Percentiles rank a stretch among this genome's conserved stretches.
Conservation (phyloP, 2,888 invertebrate genomes). For the Cerceris ruficornis region DNA sequence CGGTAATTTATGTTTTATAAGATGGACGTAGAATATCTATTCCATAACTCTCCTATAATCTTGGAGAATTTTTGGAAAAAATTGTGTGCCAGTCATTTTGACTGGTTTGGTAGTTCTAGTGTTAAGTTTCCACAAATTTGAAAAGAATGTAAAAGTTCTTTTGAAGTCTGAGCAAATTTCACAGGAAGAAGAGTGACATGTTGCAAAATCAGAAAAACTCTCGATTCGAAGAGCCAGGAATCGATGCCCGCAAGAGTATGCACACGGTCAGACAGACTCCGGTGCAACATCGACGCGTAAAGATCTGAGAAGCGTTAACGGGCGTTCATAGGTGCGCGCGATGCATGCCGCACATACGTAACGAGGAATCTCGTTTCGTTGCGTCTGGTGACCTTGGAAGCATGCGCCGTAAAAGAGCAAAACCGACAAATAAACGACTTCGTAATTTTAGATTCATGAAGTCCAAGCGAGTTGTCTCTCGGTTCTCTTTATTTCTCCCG, state of each 20-base stretch:
- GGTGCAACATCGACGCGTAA: not conserved
- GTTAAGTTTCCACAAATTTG: too few relatives aligned
- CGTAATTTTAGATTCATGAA: constrained; percentile 58
- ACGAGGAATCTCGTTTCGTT: constrained; percentile 60
- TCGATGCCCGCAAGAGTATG: not conserved
- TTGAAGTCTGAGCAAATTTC: too few relatives aligned
- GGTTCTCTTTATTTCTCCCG: not conserved
- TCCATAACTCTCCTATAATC: too few relatives aligned
- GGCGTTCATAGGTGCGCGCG: constrained; percentile 23
- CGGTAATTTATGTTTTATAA: too few relatives aligned
- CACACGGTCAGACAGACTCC: not conserved
- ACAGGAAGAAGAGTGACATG: too few relatives aligned
- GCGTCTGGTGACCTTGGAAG: constrained; percentile 54
- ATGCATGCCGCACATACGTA: constrained; percentile 51
- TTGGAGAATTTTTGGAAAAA: too few relatives aligned
- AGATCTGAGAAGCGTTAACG: constrained; percentile 26
- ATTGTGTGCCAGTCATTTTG: too few relatives aligned
- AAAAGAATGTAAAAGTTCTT: too few relatives aligned
- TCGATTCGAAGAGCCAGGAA: not conserved
- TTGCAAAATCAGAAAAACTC: not conserved
- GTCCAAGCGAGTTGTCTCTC: constrained; percentile 31
- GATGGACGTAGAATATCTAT: too few relatives aligned
- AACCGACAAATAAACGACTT: constrained; percentile 52
- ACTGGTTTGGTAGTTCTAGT: too few relatives aligned
- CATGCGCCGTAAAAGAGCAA: constrained; percentile 47